Evolutionary conservation across 2,888 invertebrate genomes (phyloP).

Genomic region (Agonopterix alstromeriana): DNA sequence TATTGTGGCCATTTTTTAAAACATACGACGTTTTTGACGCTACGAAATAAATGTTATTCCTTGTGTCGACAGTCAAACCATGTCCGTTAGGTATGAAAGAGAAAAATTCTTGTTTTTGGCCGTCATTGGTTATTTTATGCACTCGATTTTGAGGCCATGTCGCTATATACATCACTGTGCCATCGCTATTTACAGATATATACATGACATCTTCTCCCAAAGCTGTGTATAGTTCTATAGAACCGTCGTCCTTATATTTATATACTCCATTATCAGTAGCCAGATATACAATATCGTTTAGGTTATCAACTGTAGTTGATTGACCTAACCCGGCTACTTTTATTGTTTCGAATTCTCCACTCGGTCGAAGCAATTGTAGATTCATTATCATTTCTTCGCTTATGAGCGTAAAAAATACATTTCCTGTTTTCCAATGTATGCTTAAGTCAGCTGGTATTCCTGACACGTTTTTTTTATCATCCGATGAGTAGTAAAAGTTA

Average conservation of each 20-base stretch:
- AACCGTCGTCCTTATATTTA: conserved; percentile 54
- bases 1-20: conserved; percentile 35
- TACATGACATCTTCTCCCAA: conserved; percentile 68
- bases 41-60: conserved; percentile 59
- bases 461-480: conserved; percentile 34
- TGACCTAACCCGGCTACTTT: conserved; percentile 61
- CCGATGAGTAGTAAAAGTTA: conserved; percentile 43
- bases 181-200: conserved; percentile 48
- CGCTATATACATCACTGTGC: conserved; percentile 51
- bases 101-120: conserved; percentile 47
- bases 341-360: conserved; percentile 45
- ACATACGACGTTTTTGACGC: conserved; percentile 60
- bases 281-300: conserved; percentile 60
- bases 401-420: conserved; percentile 56
- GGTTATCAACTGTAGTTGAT: conserved; percentile 63
- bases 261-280: conserved; percentile 69
- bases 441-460: conserved; percentile 65
- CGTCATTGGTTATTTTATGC: conserved; percentile 49
- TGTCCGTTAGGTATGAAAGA: conserved; percentile 58
- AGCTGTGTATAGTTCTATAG: conserved; percentile 48
- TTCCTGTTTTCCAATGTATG: conserved; percentile 59
- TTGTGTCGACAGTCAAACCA: conserved; percentile 53
- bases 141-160: conserved; percentile 69
- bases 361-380: conserved; percentile 43
- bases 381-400: conserved; percentile 64